These are phyloP conservation scores for Stichodactyla helianthus DNA, from an alignment of 64 coral and sea anemone genomes.

Conservation along the genomic window DNA sequence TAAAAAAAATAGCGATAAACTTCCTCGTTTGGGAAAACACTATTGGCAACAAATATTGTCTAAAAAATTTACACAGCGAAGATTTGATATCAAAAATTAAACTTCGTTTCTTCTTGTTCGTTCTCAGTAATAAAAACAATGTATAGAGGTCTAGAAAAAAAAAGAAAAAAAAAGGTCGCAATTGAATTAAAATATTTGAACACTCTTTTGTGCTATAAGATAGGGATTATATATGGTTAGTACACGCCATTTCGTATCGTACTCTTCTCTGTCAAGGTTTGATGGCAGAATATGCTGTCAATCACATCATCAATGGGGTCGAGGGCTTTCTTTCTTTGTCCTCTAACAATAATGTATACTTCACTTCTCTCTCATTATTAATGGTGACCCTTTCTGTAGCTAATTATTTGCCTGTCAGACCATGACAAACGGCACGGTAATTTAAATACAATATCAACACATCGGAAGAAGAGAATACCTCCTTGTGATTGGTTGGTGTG, in stretches of 20 bases:
- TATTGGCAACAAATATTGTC: too few species aligned
- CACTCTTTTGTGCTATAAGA: not conserved
- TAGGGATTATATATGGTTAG: not conserved
- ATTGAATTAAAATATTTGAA: slow-evolving; percentile 9
- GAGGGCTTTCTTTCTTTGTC: slow-evolving; percentile 19
- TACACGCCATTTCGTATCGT: not conserved
- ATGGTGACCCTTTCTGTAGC: slow-evolving; percentile 56
- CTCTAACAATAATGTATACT: slow-evolving; percentile 17
- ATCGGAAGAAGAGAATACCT: slow-evolving; percentile 60
- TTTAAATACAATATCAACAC: slow-evolving; percentile 91
- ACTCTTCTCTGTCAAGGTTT: not conserved
- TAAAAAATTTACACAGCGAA: too few species aligned
- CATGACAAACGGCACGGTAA: slow-evolving; percentile 77
- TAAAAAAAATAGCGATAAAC: too few species aligned
- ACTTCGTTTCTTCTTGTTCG: not conserved
- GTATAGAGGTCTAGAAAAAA: too few species aligned
- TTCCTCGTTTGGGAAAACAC: too few species aligned
- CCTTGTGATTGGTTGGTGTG: slow-evolving; percentile 48
- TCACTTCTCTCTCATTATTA: slow-evolving; percentile 42
- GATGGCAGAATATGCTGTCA: not conserved
- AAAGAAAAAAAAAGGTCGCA: not conserved
- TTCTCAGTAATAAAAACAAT: too few species aligned
- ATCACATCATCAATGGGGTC: slow-evolving; percentile 6
- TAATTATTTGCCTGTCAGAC: slow-evolving; percentile 67
- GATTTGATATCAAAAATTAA: not conserved